Evolutionary conservation across 1,140 invertebrate genomes (phyloP), one percentile per base, ranked within the genome.

Genomic region (Steinernema feltiae): DNA sequence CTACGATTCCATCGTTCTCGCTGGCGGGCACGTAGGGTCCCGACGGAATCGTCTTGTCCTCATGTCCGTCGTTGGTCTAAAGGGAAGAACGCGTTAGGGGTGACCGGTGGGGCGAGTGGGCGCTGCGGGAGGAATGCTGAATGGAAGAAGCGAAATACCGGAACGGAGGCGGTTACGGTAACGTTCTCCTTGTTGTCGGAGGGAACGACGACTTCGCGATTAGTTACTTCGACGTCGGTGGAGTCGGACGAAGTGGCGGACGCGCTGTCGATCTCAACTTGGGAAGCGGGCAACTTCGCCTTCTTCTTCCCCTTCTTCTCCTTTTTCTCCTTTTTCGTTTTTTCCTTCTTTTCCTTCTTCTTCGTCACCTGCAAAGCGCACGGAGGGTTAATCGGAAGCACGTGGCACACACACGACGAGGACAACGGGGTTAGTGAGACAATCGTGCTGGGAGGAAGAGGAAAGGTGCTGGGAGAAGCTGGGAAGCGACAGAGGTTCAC

Each of bases 1-100:
- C 78, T 1, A 81, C 73, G 30, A 32, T 74, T 29, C 80, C 80
- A 53, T 80, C 74, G 18, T 35, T 32, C 21, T 80, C 81, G 21
- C 48, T 76, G 17, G 80, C 73, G 18, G 76, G 77, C 12, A 73
- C 76, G 70, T 81, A 81, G 1, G 79, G 79, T 63, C 79, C 79
- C 29, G 81, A 74, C 21, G 75, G 31, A 30, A 30, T 70, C 17
- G 76, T 53, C 32, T 81, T 48, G 41, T 48, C 63, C 27, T 78
- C 53, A 41, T 7, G 35, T 41, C 18, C 35, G 24, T 63, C 3
- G 53, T 63, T 63, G 24, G 15, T 63, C 53, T 63, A 63, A 63
- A 63, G 53, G 35, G 35, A 41, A 63, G 2, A 3, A n/a, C 12
- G 53, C 24, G 53, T 63, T 63, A 63, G 15, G 53, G 53, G 15